Evolutionary conservation across 2,797 vertebrate genomes (phyloP), one percentile per base, ranked within the genome.

Genomic region (Streptopelia turtur): DNA sequence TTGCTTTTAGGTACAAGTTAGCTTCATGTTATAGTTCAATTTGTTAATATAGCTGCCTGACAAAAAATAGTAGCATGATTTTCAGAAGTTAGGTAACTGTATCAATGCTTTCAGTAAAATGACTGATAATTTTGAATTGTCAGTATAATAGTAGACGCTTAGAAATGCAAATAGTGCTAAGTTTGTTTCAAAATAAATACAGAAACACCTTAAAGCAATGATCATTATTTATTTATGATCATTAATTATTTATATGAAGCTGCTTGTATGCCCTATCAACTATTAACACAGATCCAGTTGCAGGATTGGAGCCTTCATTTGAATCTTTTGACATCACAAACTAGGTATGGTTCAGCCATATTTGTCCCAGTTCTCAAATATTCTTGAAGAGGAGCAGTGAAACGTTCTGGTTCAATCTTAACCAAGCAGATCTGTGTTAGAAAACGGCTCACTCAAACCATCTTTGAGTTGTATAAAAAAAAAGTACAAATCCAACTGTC

Each of bases 251-350:
- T 89, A 20, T 76, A 60, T 88, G 80, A 81, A 96, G 87, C 85
- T 93, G 77, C 85, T 94, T 93, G 90, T 93, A 66, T 87, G 80
- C 91, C 77, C 93, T 91, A 41, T 93, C 74, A 93, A 72, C 91
- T 94, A 66, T 90, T 96, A 71, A 90, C 70, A 68, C 74, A 94
- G 94, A 94, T 94, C 89, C 87, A 82, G 77, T 90, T 93, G 95
- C 96, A 93, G 93, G 85, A 97, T 94, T 94, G 93, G 95, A 96
- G 93, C 80, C 91, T 97, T 93, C 94, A 87, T 93, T 83, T 97
- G 90, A 93, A 88, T 88, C 87, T 90, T 88, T 93, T 91, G 85
- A 11, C 91, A 76, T 91, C 93, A 90, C 80, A 87, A 31, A 79
- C 85, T 96, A 88, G 83, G 77, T 96, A 93, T 91, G 80, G 52